Base-by-base conservation (phyloP, 2,888 invertebrate species). In the Crematogaster levior region DNA sequence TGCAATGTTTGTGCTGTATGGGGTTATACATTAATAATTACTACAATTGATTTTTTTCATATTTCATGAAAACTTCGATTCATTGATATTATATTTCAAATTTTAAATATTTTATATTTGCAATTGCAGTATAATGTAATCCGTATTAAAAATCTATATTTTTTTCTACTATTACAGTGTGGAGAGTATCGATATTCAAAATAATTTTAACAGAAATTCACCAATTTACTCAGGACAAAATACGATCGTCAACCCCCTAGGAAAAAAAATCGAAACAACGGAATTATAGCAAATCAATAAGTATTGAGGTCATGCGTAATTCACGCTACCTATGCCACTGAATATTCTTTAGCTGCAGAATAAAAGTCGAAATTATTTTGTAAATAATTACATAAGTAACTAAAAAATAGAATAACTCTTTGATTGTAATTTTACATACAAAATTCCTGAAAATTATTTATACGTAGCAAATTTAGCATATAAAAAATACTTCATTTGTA, bases 211-310 rank as follows among this genome's bases (percentile, higher is more conserved):
- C 81, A 89, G 93, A 82, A 88, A 89, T 56, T 90, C 92, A 2
- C 88, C 90, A 1, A 77, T 90, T 18, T 85, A 88, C 86, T 88
- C 86, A 73, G 90, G 89, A 82, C 93, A 93, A 75, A 93, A 93
- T 77, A 86, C 90, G 43, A 84, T 91, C 12, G 89, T 93, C 10
- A 94, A 94, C 88, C 94, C 94, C 24, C 90, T 94, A 27, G 93
- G 93, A 18, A 93, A 93, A 83, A 94, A 93, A 83, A 88, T 94
- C 21, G 94, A 94, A 85, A 94, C 94, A 40, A 94, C 94, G 3
- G 94, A 93, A 63, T 82, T 92, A 37, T 91, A 91, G 77, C 3
- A 15, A 63, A 63, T 81, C 72, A 73, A 83, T 77, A 34, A 40
- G 4, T 65, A 21, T 46, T 21, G 21, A 68, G 46, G 56, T 82